These are phyloP conservation scores for Tortrix viridana DNA, from an alignment of 2,888 invertebrate species.

Conservation along the genomic window DNA sequence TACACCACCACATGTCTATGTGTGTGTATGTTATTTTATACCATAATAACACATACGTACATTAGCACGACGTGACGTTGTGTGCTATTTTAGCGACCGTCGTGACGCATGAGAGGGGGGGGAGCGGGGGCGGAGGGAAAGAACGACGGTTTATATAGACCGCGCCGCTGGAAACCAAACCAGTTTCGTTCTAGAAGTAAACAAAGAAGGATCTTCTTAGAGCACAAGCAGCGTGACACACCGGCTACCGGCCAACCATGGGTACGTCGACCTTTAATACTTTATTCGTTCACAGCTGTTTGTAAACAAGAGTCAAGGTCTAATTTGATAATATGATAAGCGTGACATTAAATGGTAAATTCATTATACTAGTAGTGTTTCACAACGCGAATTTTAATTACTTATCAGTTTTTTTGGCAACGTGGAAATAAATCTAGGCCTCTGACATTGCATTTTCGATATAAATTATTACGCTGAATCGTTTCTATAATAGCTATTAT, in stretches of 20 bases:
- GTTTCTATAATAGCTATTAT: no score
- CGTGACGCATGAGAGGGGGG: constrained; percentile 63
- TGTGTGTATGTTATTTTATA: constrained; percentile 7
- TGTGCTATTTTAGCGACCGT: constrained; percentile 44
- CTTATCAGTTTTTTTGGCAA: no score
- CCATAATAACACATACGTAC: constrained; percentile 40
- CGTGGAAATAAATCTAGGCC: no score
- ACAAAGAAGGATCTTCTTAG: constrained; percentile 62
- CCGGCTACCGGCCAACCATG: constrained; percentile 66
- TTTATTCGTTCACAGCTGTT: constrained; percentile 23
- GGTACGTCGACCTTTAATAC: constrained; percentile 63
- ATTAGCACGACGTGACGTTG: constrained; percentile 12
- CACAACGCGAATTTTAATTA: no score
- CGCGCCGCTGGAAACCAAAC: constrained; percentile 60
- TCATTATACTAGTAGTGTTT: no score
- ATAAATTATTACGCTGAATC: no score
- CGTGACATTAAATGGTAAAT: no score
- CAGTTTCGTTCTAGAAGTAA: constrained; percentile 75
- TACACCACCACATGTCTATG: constrained; percentile 5
- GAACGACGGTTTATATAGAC: constrained; percentile 70
- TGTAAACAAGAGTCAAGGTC: constrained; percentile 25
- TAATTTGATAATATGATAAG: neutral
- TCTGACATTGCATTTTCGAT: no score
- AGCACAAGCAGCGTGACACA: constrained; percentile 48
- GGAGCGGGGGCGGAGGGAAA: constrained; percentile 44